phyloP scores from a whole-genome alignment of 2,797 vertebrate genomes.

The Sebastes matsubarae region DNA sequence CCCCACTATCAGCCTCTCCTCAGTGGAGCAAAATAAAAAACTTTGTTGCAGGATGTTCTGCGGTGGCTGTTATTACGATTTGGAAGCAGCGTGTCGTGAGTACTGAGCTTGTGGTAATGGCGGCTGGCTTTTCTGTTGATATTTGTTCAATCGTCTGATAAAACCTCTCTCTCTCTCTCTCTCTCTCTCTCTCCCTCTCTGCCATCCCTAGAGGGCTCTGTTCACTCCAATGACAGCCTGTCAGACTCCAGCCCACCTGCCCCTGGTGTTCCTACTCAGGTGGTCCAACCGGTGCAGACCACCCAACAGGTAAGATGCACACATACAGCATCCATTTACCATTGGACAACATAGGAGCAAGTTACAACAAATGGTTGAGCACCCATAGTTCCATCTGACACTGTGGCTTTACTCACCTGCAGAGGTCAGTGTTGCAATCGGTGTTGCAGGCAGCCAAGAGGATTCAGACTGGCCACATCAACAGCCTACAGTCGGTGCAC shows the following conservation, averaged over 20 bases:
- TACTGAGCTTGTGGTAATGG: conserved; percentile 33
- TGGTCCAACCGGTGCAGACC: conserved; percentile 88
- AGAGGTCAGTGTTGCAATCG: conserved; percentile 91
- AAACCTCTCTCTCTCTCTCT: conserved; percentile 1
- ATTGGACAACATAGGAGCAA: not conserved
- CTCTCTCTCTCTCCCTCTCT: conserved; percentile 33
- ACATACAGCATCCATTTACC: not conserved
- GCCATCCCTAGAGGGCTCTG: conserved; percentile 84
- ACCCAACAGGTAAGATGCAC: conserved; percentile 84
- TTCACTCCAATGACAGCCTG: conserved; percentile 88
- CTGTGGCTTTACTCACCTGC: conserved; percentile 60
- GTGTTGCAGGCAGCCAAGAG: conserved; percentile 81
- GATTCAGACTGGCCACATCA: conserved; percentile 83
- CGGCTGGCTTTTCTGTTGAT: not conserved
- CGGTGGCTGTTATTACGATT: conserved; percentile 76
- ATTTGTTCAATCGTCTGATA: not conserved
- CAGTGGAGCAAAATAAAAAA: not conserved
- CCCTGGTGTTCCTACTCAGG: conserved; percentile 87
- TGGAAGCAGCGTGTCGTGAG: conserved; percentile 79
- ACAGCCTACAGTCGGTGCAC: conserved; percentile 84
- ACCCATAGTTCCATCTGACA: not conserved
- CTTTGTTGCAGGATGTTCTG: conserved; percentile 76
- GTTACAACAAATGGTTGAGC: not conserved
- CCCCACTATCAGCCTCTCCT: conserved; percentile 10
- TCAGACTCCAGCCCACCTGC: conserved; percentile 88